A percentile compares a stretch with the other conserved stretches of the same genome.
Evolutionary conservation across 1,140 invertebrate genomes (phyloP).

Genomic region (Scaptomyza hsui): DNA sequence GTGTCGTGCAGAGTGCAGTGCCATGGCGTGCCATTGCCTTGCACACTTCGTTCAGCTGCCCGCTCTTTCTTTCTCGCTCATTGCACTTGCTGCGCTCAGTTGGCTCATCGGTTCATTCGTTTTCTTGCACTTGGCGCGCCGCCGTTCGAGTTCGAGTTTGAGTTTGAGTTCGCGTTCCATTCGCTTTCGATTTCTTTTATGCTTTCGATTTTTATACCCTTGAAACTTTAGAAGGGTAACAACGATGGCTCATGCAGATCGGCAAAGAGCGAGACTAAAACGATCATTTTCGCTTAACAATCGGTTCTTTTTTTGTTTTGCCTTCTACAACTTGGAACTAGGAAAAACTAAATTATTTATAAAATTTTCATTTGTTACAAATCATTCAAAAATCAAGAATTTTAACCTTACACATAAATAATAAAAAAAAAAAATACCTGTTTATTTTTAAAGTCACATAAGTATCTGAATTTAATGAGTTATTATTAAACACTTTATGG

Average conservation of each 20-base stretch:
- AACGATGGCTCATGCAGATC: background rate
- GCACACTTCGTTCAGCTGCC: slow-evolving; percentile 9
- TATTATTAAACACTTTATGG: background rate
- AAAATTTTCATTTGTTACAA: too few species aligned
- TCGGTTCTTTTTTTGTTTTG: background rate
- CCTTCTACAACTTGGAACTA: too few species aligned
- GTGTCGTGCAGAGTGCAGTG: slow-evolving; percentile 39
- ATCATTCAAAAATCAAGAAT: too few species aligned
- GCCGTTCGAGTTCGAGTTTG: slow-evolving; percentile 8
- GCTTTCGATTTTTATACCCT: slow-evolving; percentile 78
- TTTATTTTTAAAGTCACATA: background rate
- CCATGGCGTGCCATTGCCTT: slow-evolving; percentile 50
- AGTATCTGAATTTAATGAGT: background rate
- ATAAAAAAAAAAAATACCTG: background rate
- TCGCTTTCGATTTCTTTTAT: slow-evolving; percentile 77
- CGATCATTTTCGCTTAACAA: background rate
- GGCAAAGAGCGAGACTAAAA: background rate
- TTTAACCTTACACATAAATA: background rate
- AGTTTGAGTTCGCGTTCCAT: slow-evolving; percentile 27
- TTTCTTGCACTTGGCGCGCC: slow-evolving; percentile 62
- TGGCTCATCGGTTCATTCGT: slow-evolving; percentile 59
- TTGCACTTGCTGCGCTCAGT: slow-evolving; percentile 40
- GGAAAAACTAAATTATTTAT: too few species aligned
- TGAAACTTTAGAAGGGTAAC: slow-evolving; percentile 53
- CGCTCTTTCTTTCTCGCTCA: background rate